Evolutionary conservation across 2,888 invertebrate genomes (phyloP), one percentile per base, ranked within the genome.

Genomic region (Cyclophora punctaria): DNA sequence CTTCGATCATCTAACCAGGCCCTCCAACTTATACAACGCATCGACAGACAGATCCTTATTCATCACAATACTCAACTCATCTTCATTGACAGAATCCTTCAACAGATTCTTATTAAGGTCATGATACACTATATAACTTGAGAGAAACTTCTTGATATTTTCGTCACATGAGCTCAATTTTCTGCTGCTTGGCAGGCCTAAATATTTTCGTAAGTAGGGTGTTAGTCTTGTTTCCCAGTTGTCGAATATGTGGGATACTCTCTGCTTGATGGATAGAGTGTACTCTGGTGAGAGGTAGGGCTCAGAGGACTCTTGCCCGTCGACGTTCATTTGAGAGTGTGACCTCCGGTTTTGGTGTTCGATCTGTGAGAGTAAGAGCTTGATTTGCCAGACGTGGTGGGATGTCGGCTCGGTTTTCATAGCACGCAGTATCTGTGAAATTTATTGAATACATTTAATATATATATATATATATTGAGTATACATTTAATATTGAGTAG

Each of bases 361-460:
- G 4, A 90, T 84, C 60, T 92, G 92, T 0, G 91, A 89, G 2
- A 90, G 90, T 3, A 92, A 83, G 0, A 94, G 83, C 71, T 94
- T 95, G 45, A 95, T 89, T 74, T 96, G 95, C 95, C 95, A 95
- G 33, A 93, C 83, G 65, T 93, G 90, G 65, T 89, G 81, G 0
- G 89, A 76, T 3, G 81, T 90, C 0, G 92, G 91, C 7, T 87
- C 78, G 0, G 76, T 78, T 49, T 83, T 81, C 68, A 92, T 82
- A 48, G 82, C 78, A 62, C 90, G 89, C 57, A 92, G 73, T 57
- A 90, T 90, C 89, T 93, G 89, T 33, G 49, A 52, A 34, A 55
- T 20, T 20, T 1, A 20, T 20, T 20, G 20, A 20, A 20, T 20
- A 20, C 20, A 20, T 20, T 20, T 20, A 20, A 20, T 20, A 20